Evolutionary conservation across 2,113 vertebrate species (phyloP).

Genomic region (Brienomyrus longianalis): DNA sequence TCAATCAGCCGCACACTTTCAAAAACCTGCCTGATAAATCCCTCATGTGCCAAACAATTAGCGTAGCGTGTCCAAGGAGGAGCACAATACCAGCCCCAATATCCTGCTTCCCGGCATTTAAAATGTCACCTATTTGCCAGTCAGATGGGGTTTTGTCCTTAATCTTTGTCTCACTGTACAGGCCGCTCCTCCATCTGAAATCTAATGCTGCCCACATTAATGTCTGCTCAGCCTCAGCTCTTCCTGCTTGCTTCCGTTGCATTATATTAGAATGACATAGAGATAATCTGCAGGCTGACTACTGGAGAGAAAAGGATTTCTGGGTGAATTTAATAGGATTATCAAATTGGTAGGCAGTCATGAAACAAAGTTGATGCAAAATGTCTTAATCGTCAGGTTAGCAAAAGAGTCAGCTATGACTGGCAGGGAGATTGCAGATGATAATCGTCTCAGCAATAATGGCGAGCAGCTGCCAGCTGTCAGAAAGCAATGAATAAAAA

Average conservation of each 20-base stretch:
- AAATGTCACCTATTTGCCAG: slow-evolving; percentile 15
- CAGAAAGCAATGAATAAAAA: not conserved
- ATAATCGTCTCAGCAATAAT: not conserved
- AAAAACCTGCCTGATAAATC: not conserved
- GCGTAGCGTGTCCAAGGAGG: not conserved
- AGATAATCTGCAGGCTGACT: not conserved
- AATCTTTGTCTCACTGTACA: slow-evolving; percentile 11
- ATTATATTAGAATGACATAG: not conserved
- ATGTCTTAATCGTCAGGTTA: slow-evolving; percentile 17
- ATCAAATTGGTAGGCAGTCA: slow-evolving; percentile 1
- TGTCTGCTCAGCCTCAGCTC: no score
- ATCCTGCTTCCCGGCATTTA: not conserved
- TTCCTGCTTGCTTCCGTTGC: not conserved
- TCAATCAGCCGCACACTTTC: slow-evolving; percentile 1
- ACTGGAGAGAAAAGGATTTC: not conserved
- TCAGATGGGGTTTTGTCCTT: not conserved
- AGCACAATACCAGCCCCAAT: not conserved
- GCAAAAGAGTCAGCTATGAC: slow-evolving; percentile 1
- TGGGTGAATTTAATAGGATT: slow-evolving; percentile 15
- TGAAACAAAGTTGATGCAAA: slow-evolving; percentile 6
- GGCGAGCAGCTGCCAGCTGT: not conserved
- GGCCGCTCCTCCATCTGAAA: not conserved
- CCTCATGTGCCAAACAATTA: not conserved
- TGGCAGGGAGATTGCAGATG: not conserved
- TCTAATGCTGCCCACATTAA: not conserved